Evolutionary conservation across 1,140 invertebrate genomes (phyloP), one percentile per base, ranked within the genome.

Genomic region (Drosophila eugracilis): DNA sequence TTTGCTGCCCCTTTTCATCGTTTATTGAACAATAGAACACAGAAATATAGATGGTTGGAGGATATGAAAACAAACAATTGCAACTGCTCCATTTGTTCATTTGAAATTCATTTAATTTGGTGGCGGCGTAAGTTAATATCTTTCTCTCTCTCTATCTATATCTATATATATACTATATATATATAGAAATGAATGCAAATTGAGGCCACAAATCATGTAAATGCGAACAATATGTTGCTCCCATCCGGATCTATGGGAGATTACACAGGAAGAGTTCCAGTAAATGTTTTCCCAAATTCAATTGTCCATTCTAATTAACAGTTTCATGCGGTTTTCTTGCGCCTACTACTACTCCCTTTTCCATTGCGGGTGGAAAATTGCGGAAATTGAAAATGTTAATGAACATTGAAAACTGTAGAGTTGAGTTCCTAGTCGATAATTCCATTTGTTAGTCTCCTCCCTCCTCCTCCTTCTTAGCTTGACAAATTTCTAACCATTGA

Each of bases 241-340:
- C 22, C 3, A 24, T 36, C 12, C 15, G 55, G 12, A 17, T 34
- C 28, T 24, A 34, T 17, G 19, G 17, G 21, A 54, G 55, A 55
- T 36, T 55, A 17, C 21, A 32, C 10, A n/a, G 14, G 17, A 7
- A 9, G 15, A 17, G 36, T 4, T 39, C 6, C 15, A 0, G 36
- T 7, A 21, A 42, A 42, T 10, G 39, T 32, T 44, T 30, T 37
- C 30, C 49, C 21, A 52, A 52, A 42, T 78, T 84, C 81, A 70
- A 86, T 86, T 77, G 63, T 67, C 47, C 58, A 78, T 63, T 81
- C 77, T 78, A 85, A 85, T 86, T 81, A 81, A 88, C 77, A 63
- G 81, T 86, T 77, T 77, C 52, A 62, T 74, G 63, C 41, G 63
- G 76, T 60, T 63, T 74, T 44, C 32, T 57, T 28, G 53, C 39